Conservation (phyloP, 2,888 invertebrate species). For the Pristionchus entomophagus region DNA sequence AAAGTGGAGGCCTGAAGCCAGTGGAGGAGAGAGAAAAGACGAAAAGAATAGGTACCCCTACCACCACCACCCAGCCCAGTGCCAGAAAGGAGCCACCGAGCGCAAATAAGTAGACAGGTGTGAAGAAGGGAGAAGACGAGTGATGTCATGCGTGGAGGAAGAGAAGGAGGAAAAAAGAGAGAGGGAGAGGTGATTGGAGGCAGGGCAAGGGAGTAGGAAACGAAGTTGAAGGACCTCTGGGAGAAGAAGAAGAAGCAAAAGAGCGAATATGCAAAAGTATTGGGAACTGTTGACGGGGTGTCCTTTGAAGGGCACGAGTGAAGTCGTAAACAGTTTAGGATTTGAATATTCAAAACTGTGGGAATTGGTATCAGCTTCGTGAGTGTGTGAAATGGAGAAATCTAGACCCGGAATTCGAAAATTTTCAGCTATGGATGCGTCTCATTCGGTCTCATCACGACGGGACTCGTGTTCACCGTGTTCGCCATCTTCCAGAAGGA, state of each 20-base stretch:
- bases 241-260: not conserved
- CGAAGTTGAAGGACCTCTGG: slow-evolving; percentile 4
- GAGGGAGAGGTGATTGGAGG: slow-evolving; percentile 1
- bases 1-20: not conserved
- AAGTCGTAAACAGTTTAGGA: no score
- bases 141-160: not conserved
- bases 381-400: not conserved
- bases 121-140: not conserved
- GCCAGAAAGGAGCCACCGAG: not conserved
- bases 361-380: no score
- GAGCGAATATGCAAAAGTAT: not conserved
- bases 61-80: no score
- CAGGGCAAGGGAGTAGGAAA: not conserved
- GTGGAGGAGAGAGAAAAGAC: slow-evolving; percentile 9
- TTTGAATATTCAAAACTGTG: no score
- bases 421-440: slow-evolving; percentile 75
- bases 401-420: not conserved
- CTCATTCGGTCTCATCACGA: slow-evolving; percentile 71
- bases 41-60: slow-evolving; percentile 8
- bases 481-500: slow-evolving; percentile 76
- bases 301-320: not conserved
- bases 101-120: slow-evolving; percentile 33
- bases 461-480: slow-evolving; percentile 75
- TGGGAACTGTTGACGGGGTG: not conserved
- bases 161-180: slow-evolving; percentile 20